Evolutionary conservation across 2,113 vertebrate genomes (phyloP).

Genomic region (Uria aalge): DNA sequence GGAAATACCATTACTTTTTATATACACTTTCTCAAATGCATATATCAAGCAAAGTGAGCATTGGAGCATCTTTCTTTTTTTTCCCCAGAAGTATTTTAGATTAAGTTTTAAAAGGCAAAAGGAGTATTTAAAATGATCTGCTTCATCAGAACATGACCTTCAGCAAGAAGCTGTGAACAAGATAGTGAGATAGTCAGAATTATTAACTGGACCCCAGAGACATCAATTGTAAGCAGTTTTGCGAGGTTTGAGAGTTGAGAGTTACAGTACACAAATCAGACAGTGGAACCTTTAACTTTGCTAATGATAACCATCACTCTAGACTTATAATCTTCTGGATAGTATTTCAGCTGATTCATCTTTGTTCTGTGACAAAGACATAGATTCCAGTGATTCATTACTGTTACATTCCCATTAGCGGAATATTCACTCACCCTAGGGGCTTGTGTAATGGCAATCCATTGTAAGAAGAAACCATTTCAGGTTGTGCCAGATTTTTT

Average conservation of each 20-base stretch:
- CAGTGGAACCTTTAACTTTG: conserved; percentile 30
- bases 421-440: neutral
- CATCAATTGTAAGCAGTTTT: neutral
- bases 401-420: neutral
- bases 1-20: neutral
- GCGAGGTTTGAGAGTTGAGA: neutral
- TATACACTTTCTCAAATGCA: neutral
- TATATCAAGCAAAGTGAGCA: neutral
- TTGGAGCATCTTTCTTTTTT: neutral
- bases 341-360: conserved; percentile 46
- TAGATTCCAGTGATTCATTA: conserved; percentile 27
- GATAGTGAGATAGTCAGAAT: neutral
- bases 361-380: conserved; percentile 43
- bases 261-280: conserved; percentile 34
- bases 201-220: conserved; percentile 26
- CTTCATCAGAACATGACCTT: conserved; percentile 39
- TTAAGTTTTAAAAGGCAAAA: neutral
- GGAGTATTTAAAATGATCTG: neutral
- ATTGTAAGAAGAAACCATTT: neutral
- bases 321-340: neutral
- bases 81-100: neutral
- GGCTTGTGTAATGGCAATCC: neutral
- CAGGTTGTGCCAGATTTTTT: neutral
- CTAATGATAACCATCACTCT: conserved; percentile 16
- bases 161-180: conserved; percentile 7